Conservation (phyloP, 2,113 vertebrate species). For the Pseudopipra pipra region DNA sequence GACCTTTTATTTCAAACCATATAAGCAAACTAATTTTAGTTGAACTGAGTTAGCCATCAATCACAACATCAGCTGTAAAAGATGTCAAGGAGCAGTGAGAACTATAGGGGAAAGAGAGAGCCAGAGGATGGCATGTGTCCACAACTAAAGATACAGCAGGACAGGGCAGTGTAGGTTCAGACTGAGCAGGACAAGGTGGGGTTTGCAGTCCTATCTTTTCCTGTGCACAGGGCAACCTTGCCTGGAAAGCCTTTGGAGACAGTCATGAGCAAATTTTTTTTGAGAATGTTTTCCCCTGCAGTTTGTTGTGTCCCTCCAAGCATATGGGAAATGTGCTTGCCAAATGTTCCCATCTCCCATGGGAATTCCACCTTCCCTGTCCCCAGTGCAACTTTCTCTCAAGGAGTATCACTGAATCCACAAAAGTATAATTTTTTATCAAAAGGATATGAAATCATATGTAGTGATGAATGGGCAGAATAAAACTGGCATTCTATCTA, state of each 20-base stretch:
- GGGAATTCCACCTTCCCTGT: not conserved
- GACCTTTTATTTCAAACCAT: not conserved
- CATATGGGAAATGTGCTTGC: not conserved
- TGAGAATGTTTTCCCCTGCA: not conserved
- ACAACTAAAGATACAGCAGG: not conserved
- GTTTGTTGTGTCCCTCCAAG: not conserved
- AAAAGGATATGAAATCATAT: not conserved
- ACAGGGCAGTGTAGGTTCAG: not conserved
- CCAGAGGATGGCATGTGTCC: not conserved
- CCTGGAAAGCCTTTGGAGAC: not conserved
- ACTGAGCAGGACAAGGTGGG: not conserved
- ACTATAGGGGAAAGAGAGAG: not conserved
- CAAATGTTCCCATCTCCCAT: not conserved
- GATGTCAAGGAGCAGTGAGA: not conserved
- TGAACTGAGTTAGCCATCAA: not conserved
- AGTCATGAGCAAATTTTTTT: not conserved
- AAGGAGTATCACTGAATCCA: not conserved
- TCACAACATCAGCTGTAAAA: not conserved
- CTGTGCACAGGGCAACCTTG: not conserved
- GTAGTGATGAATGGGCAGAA: slow-evolving; percentile 1
- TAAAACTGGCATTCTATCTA: slow-evolving; percentile 15
- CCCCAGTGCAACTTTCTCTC: not conserved
- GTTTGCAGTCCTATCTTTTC: not conserved
- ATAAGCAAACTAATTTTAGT: not conserved
- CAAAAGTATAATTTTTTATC: not conserved